Conservation (phyloP, 2,113 vertebrate species). For the Conger conger region DNA sequence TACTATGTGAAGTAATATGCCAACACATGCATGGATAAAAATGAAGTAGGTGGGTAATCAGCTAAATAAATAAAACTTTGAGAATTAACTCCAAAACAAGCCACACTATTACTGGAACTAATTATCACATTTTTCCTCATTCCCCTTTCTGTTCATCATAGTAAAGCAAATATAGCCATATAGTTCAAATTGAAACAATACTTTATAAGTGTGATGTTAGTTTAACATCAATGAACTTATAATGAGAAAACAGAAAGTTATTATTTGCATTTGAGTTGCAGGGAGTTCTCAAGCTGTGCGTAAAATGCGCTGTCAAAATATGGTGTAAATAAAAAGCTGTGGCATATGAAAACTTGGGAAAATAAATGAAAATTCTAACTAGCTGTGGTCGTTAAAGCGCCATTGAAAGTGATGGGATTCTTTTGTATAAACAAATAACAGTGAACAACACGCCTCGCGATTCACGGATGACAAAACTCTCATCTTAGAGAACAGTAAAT, state of each 20-base stretch:
- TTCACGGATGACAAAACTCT: slow-evolving; percentile 20
- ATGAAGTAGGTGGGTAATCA: neutral
- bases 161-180: neutral
- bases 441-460: slow-evolving; percentile 7
- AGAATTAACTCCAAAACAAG: neutral
- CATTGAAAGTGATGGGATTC: neutral
- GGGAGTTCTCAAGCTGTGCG: neutral
- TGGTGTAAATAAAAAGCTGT: neutral
- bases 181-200: neutral
- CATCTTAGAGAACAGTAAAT: slow-evolving; percentile 31
- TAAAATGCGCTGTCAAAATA: neutral
- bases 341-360: neutral
- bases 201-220: neutral
- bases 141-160: neutral
- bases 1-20: no score
- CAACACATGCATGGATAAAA: no score
- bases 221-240: neutral
- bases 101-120: neutral
- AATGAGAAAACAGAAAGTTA: neutral
- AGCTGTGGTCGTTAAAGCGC: neutral
- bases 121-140: neutral
- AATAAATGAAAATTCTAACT: neutral
- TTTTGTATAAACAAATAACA: neutral
- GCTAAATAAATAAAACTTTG: neutral
- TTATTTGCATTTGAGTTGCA: neutral